Percentiles rank a stretch among this genome's conserved stretches.
Conservation (phyloP, 2,888 invertebrate species). For the Thyatira batis region DNA sequence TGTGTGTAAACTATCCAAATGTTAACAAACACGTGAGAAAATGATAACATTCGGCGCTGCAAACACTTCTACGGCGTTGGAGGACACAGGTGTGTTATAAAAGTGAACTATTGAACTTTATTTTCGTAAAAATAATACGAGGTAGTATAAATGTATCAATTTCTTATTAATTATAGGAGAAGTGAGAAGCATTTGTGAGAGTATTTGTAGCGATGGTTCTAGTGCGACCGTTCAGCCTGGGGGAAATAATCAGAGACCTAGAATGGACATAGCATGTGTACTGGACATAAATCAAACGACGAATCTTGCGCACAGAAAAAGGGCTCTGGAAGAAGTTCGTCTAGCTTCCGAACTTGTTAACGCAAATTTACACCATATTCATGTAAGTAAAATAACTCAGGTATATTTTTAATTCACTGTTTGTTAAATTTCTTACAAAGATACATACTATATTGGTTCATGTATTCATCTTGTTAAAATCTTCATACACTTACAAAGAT, state of each 20-base stretch:
- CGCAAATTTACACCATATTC: conserved; percentile 91
- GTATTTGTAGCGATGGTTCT: conserved; percentile 80
- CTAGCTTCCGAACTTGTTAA: conserved; percentile 90
- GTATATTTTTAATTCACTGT: not conserved
- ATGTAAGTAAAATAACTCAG: conserved; percentile 84
- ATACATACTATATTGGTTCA: too few species aligned
- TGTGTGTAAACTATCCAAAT: conserved; percentile 63
- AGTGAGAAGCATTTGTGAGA: conserved; percentile 79
- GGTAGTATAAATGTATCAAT: conserved; percentile 34
- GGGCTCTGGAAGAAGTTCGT: conserved; percentile 92
- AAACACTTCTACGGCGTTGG: conserved; percentile 64
- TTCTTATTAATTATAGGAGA: conserved; percentile 55
- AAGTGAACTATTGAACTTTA: conserved; percentile 38
- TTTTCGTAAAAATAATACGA: conserved; percentile 43
- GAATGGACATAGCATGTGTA: conserved; percentile 95
- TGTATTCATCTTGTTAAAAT: not conserved
- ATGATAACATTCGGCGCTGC: conserved; percentile 77
- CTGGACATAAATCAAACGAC: conserved; percentile 89
- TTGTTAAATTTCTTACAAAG: not conserved
- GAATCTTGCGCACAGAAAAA: conserved; percentile 88
- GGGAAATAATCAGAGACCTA: conserved; percentile 76
- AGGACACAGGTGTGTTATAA: conserved; percentile 64
- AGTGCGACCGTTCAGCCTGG: conserved; percentile 74
- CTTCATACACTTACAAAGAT: not conserved
- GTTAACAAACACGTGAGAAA: conserved; percentile 62